Evolutionary conservation across 2,888 invertebrate species (phyloP).

Genomic region (Aromia moschata): DNA sequence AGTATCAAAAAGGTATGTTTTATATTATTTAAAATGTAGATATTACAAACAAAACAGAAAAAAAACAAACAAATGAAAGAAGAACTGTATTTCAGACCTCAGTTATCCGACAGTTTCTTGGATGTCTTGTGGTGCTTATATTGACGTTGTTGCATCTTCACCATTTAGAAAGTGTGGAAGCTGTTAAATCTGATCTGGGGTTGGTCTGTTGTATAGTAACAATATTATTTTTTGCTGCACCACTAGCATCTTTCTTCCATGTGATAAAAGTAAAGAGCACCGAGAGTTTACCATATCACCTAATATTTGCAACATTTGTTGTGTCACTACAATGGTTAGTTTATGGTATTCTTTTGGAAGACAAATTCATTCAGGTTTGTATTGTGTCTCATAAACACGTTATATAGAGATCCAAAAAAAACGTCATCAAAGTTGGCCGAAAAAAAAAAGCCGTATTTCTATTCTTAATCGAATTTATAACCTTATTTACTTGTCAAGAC

Average conservation of each 20-base stretch:
- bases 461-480: not conserved
- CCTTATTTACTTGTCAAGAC: no score
- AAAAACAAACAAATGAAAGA: no score
- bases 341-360: conserved; percentile 82
- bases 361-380: conserved; percentile 85
- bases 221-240: conserved; percentile 83
- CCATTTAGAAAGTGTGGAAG: conserved; percentile 65
- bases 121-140: conserved; percentile 66
- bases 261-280: conserved; percentile 83
- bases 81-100: conserved; percentile 62
- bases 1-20: conserved; percentile 74
- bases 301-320: conserved; percentile 84
- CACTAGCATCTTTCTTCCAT: conserved; percentile 80
- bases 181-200: conserved; percentile 72
- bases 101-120: conserved; percentile 70
- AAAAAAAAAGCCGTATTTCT: conserved; percentile 7
- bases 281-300: conserved; percentile 86
- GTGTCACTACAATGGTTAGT: conserved; percentile 85
- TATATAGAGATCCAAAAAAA: no score
- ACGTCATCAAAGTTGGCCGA: no score
- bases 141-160: conserved; percentile 69
- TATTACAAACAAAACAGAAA: no score
- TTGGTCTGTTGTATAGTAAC: conserved; percentile 77
- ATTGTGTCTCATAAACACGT: no score
- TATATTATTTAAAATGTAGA: not conserved